phyloP scores from a whole-genome alignment of 2,797 vertebrate species.

The Steatocranus sp. region DNA sequence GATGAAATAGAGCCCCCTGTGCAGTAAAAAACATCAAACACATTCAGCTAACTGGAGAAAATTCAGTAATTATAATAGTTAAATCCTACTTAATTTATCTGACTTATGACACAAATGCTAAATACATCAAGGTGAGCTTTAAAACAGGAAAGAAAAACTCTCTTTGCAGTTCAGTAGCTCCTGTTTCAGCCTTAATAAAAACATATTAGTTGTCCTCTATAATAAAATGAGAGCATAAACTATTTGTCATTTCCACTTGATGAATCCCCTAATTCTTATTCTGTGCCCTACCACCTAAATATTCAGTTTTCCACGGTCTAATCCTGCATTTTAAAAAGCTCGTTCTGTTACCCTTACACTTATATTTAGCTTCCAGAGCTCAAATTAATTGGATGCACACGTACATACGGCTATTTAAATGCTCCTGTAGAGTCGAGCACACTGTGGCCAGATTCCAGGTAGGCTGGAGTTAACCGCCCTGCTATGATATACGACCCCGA shows the following conservation, averaged over 20 bases:
- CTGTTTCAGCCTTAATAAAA: not conserved
- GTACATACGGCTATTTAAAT: not conserved
- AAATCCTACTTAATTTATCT: not conserved
- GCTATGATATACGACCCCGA: not conserved
- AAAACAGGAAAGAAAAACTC: not conserved
- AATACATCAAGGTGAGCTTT: rapidly evolving
- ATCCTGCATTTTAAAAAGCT: not conserved
- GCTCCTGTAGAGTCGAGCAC: not conserved
- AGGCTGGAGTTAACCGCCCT: not conserved
- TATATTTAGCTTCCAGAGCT: not conserved
- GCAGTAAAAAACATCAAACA: not conserved
- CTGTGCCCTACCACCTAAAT: not conserved
- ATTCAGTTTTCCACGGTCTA: not conserved
- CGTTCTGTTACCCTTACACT: rapidly evolving
- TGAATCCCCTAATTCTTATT: not conserved
- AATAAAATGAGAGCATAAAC: not conserved
- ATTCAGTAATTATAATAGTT: not conserved
- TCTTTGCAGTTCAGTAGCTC: not conserved
- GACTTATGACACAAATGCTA: not conserved
- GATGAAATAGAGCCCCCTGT: not conserved
- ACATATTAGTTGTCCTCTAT: not conserved
- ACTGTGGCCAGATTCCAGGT: not conserved
- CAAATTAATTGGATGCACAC: not conserved
- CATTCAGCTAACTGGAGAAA: not conserved
- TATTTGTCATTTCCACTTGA: not conserved